phyloP scores from a whole-genome alignment of 2,888 invertebrate species.

The Augochlorella aurata region DNA sequence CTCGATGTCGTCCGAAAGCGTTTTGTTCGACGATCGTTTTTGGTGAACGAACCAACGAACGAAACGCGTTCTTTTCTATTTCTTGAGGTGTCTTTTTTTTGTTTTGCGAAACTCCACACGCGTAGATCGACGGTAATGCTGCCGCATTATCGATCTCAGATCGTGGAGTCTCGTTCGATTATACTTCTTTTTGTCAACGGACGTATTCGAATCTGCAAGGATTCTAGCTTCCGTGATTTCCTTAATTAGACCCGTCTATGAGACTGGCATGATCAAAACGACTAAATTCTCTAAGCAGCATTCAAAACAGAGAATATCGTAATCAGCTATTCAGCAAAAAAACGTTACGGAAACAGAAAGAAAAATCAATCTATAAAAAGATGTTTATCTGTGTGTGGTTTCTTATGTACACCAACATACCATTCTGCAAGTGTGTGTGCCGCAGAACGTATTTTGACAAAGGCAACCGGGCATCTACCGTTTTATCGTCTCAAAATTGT shows the following conservation, averaged over 20 bases:
- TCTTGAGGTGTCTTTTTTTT: neutral
- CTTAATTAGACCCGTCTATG: conserved; percentile 41
- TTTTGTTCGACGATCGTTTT: conserved; percentile 11
- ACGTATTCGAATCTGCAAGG: conserved; percentile 48
- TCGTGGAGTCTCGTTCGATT: neutral
- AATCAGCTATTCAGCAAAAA: conserved; percentile 69
- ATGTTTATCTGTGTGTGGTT: conserved; percentile 83
- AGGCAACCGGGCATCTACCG: neutral
- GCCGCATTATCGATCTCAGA: neutral
- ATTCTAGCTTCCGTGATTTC: conserved; percentile 40
- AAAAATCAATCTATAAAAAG: conserved; percentile 77
- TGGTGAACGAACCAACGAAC: conserved; percentile 17
- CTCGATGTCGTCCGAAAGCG: too few species aligned
- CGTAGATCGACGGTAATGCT: neutral
- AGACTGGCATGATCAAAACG: conserved; percentile 51
- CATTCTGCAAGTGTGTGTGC: conserved; percentile 84
- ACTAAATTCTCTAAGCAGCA: conserved; percentile 78
- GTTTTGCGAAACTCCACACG: conserved; percentile 17
- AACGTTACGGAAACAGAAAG: conserved; percentile 74
- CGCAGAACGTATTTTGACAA: conserved; percentile 77
- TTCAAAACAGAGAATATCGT: conserved; percentile 73
- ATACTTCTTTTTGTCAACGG: conserved; percentile 29
- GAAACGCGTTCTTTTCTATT: conserved; percentile 6
- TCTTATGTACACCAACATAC: conserved; percentile 88
- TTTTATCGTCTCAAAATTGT: neutral